A percentile compares a stretch with the other conserved stretches of the same genome.
phyloP scores from a whole-genome alignment of 2,113 vertebrate genomes.

The Eudyptes chrysolophus region DNA sequence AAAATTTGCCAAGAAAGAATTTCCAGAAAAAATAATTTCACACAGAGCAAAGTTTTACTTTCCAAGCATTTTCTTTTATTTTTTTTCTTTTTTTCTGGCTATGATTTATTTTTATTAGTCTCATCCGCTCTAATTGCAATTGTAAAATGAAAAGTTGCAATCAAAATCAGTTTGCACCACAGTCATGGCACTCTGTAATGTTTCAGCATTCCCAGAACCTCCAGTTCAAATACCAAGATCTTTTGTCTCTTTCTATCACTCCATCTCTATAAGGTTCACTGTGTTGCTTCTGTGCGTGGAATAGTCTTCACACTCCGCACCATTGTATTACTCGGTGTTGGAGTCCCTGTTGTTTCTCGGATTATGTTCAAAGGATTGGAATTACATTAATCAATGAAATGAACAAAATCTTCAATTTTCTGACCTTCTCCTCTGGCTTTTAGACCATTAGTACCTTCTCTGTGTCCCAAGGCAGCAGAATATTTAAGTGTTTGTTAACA shows the following conservation, averaged over 20 bases:
- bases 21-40: not conserved
- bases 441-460: not conserved
- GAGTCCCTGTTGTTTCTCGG: not conserved
- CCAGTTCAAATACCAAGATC: not conserved
- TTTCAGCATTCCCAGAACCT: not conserved
- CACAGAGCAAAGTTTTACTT: not conserved
- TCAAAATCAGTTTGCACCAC: not conserved
- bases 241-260: not conserved
- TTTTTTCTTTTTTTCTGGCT: not conserved
- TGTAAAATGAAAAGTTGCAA: not conserved
- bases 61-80: not conserved
- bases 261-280: not conserved
- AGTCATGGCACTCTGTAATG: not conserved
- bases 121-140: not conserved
- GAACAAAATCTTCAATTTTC: not conserved
- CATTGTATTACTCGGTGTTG: not conserved
- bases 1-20: not conserved
- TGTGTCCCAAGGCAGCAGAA: not conserved
- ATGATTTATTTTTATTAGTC: not conserved
- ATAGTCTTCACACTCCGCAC: not conserved
- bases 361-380: not conserved
- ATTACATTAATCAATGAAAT: not conserved
- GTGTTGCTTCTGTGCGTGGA: not conserved
- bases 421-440: not conserved
- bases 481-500: not conserved